Evolutionary conservation across 2,797 vertebrate genomes (phyloP).

Genomic region (Galagoides demidoff): DNA sequence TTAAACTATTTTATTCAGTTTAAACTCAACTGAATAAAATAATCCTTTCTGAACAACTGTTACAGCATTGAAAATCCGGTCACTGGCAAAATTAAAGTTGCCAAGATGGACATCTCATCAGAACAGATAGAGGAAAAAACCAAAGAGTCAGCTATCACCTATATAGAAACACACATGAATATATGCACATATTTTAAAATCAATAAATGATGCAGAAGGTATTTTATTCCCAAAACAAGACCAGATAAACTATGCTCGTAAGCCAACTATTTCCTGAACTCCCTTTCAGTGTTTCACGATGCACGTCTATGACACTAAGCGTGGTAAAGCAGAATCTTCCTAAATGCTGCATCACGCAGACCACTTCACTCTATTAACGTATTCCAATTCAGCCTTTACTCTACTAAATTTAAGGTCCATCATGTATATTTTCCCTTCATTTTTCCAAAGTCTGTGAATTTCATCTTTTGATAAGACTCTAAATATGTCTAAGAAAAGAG

Average conservation of each 20-base stretch:
- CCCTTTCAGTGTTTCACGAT: neutral
- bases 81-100: neutral
- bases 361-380: neutral
- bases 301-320: neutral
- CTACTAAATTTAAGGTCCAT: constrained; percentile 8
- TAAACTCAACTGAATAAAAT: neutral
- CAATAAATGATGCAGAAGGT: neutral
- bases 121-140: neutral
- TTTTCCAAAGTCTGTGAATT: constrained; percentile 18
- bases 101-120: neutral
- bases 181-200: neutral
- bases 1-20: too few relatives aligned
- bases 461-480: constrained; percentile 35
- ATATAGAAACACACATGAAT: neutral
- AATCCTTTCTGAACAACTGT: neutral
- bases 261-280: neutral
- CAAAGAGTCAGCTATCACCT: neutral
- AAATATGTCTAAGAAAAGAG: constrained; percentile 5
- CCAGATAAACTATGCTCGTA: neutral
- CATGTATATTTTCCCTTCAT: constrained; percentile 10
- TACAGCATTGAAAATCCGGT: neutral
- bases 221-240: constrained; percentile 1
- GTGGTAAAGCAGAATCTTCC: neutral
- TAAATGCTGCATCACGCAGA: neutral
- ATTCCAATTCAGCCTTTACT: neutral